These are phyloP conservation scores for Apogon talboti DNA, from an alignment of 2,797 vertebrate species.

Conservation along the genomic window DNA sequence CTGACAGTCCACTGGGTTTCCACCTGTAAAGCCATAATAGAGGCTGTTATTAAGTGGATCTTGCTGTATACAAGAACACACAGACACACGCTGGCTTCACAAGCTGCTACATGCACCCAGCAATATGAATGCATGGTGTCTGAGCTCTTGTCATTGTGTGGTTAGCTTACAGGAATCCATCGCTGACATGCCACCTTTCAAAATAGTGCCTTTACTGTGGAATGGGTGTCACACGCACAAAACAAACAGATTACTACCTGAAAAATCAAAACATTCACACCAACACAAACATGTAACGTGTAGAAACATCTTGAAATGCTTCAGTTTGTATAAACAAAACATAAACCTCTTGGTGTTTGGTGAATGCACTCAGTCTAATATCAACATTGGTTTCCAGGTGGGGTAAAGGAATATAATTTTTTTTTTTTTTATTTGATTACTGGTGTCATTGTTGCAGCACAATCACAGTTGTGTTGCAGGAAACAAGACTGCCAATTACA, in stretches of 20 bases:
- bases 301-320: constrained; percentile 16
- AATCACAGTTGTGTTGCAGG: constrained; percentile 17
- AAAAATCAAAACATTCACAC: constrained; percentile 64
- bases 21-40: constrained; percentile 17
- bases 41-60: constrained; percentile 50
- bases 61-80: constrained; percentile 31
- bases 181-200: constrained; percentile 72
- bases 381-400: constrained; percentile 44
- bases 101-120: constrained; percentile 64
- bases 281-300: constrained; percentile 60
- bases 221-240: constrained; percentile 62
- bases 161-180: constrained; percentile 68
- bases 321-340: constrained; percentile 42
- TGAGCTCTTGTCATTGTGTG: constrained; percentile 76
- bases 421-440: background rate
- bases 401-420: constrained; percentile 15
- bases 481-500: constrained; percentile 28
- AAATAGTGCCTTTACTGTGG: constrained; percentile 78
- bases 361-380: constrained; percentile 15
- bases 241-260: constrained; percentile 73
- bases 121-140: constrained; percentile 55
- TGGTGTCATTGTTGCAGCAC: constrained; percentile 19
- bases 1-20: constrained; percentile 10
- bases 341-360: constrained; percentile 23
- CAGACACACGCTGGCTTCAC: constrained; percentile 24